These are phyloP conservation scores for Geophilus truncorum DNA, from an alignment of 2,888 invertebrate genomes.

Conservation along the genomic window DNA sequence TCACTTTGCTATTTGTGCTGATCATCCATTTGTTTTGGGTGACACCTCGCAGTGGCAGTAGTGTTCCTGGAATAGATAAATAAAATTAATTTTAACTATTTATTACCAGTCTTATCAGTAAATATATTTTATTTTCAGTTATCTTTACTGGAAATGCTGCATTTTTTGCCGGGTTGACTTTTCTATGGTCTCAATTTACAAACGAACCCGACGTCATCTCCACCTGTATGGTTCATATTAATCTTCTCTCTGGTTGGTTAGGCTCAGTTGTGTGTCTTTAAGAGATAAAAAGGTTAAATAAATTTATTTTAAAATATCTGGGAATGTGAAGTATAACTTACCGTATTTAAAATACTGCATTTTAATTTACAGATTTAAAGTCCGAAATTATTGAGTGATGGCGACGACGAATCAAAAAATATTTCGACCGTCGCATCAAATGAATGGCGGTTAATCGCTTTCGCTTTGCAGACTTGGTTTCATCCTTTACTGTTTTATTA, in stretches of 20 bases:
- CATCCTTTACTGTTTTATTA: neutral
- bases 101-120: no score
- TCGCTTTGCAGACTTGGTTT: neutral
- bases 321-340: neutral
- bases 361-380: no score
- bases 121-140: neutral
- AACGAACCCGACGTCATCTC: neutral
- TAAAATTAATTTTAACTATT: no score
- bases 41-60: neutral
- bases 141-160: neutral
- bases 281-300: neutral
- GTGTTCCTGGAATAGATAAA: neutral
- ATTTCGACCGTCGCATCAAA: neutral
- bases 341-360: no score
- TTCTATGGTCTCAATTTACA: neutral
- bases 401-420: neutral
- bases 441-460: neutral
- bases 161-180: neutral
- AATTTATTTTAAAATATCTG: no score
- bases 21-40: conserved; percentile 3
- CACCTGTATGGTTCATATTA: neutral
- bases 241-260: neutral
- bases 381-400: neutral
- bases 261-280: neutral
- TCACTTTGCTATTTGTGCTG: neutral